phyloP scores from a whole-genome alignment of 2,888 invertebrate genomes.

The Neuroscelio doddi region DNA sequence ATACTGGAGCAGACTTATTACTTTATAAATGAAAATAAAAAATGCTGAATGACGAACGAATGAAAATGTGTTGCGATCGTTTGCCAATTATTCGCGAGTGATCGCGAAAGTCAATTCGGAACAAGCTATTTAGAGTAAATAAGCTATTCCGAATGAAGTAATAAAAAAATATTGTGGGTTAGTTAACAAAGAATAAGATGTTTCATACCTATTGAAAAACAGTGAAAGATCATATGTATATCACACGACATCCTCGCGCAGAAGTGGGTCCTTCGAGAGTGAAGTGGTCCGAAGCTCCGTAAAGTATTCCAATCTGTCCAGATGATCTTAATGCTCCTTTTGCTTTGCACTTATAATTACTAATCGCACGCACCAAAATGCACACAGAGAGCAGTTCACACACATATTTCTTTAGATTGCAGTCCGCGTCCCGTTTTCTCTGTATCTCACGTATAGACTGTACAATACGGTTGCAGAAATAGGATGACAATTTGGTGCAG shows the following conservation, averaged over 20 bases:
- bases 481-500: constrained; percentile 16
- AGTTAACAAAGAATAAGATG: constrained; percentile 22
- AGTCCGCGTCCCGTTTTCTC: constrained; percentile 33
- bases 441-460: constrained; percentile 21
- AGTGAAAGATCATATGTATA: constrained; percentile 15
- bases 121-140: too few species aligned
- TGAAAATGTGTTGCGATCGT: too few species aligned
- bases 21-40: too few species aligned
- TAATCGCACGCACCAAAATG: neutral
- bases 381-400: neutral
- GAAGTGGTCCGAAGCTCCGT: constrained; percentile 38
- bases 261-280: constrained; percentile 37
- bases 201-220: neutral
- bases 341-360: neutral
- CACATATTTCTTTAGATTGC: neutral
- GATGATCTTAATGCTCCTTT: constrained; percentile 15
- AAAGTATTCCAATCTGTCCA: constrained; percentile 42
- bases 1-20: too few species aligned
- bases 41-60: too few species aligned
- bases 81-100: too few species aligned
- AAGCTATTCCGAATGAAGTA: too few species aligned
- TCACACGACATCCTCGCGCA: constrained; percentile 47
- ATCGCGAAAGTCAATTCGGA: too few species aligned
- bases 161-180: too few species aligned
- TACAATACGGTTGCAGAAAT: constrained; percentile 41